Evolutionary conservation across 92 coral and sea anemone species (phyloP).

Genomic region (Diadumene lineata): DNA sequence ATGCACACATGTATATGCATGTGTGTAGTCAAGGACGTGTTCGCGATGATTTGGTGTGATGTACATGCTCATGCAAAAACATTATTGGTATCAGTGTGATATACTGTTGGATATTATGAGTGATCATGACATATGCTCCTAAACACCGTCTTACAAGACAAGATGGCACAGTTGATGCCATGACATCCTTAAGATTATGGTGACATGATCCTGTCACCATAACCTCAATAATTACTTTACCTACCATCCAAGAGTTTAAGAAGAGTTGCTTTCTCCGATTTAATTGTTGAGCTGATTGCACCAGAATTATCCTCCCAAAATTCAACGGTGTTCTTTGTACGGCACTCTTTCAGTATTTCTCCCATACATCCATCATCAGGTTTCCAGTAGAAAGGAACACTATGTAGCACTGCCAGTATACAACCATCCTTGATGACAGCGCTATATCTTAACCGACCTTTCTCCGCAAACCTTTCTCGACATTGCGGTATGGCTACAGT

Average conservation of each 20-base stretch:
- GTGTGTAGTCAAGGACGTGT: no score
- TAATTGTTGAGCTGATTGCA: not conserved
- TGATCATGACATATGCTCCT: no score
- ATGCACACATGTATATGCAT: no score
- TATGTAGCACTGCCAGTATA: not conserved
- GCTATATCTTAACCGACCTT: slow-evolving; percentile 5
- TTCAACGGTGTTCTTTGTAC: not conserved
- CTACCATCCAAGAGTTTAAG: slow-evolving; percentile 11
- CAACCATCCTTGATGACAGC: slow-evolving; percentile 16
- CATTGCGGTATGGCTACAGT: not conserved
- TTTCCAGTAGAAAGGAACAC: not conserved
- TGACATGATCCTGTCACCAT: not conserved
- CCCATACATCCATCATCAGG: not conserved
- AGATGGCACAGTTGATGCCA: no score
- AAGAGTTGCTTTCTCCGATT: not conserved
- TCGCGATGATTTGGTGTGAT: no score
- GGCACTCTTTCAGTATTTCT: not conserved
- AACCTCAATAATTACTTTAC: not conserved
- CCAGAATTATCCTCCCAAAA: slow-evolving; percentile 1
- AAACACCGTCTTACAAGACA: no score
- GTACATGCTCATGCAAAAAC: no score
- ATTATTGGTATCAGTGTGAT: no score
- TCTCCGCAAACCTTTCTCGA: not conserved
- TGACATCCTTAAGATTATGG: no score
- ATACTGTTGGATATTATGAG: no score